Base-by-base conservation (phyloP, 1,140 invertebrate species). In the Drosophila repletoides region DNA sequence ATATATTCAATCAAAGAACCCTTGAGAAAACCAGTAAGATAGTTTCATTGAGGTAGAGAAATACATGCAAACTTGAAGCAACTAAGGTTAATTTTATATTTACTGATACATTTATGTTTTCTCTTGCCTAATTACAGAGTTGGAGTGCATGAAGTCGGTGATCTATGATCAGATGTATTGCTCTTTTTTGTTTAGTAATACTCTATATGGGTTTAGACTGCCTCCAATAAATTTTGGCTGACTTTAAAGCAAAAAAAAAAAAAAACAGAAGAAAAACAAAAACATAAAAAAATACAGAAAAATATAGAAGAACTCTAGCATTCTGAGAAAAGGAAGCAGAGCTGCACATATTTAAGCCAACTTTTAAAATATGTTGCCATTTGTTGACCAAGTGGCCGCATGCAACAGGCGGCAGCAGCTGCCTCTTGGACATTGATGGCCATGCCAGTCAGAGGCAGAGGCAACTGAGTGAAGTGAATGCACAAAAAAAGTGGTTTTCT, bases 401-500 rank as follows among this genome's bases (percentile, higher is more conserved):
- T 55, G 68, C 73, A 72, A 64, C 61, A 75, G 61, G 72, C 64
- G 29, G 28, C 58, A 56, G 48, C 46, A 59, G 46, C 67, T 79
- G 64, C 65, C 38, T 61, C 64, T 79, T 40, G 51, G 72, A 73
- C 70, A 66, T 53, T 68, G 63, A 72, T 72, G 76, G 71, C 46
- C 53, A 68, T 72, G 72, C 55, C 69, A 76, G 38, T 76, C 69
- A 71, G 46, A 29, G 43, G 56, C 49, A 55, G 52, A 51, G 43
- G 55, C 48, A 41, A 49, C 36, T 29, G 69, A 68, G 31, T 34
- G 22, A 76, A 61, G 60, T 45, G 26, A 41, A 49, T n/a, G n/a
- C n/a, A 29, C 43, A 59, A 84, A 83, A 81, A 86, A 86, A 86
- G 80, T 86, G 81, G 80, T 86, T 86, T 74, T 86, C 80, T 86